phyloP scores from a whole-genome alignment of 2,797 vertebrate genomes.

The Hydrolagus colliei region DNA sequence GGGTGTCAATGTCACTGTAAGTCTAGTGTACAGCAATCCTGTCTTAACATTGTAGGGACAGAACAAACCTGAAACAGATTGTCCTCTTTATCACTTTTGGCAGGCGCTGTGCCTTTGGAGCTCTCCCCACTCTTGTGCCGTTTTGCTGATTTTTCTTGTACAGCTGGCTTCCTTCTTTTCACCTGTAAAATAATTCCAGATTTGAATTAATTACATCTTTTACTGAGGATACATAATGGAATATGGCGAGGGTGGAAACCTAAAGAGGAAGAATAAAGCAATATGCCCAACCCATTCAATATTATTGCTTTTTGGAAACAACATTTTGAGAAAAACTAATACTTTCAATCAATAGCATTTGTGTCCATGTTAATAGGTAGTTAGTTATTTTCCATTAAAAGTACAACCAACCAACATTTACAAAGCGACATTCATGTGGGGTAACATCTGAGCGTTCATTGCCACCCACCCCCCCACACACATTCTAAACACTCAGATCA shows the following conservation, averaged over 20 bases:
- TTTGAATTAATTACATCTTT: not conserved
- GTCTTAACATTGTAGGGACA: not conserved
- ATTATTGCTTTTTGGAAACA: no score
- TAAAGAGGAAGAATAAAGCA: not conserved
- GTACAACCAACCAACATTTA: no score
- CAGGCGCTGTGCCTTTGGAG: conserved; percentile 74
- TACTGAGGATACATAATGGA: not conserved
- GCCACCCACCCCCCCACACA: no score
- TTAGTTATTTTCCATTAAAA: no score
- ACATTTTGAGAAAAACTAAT: no score
- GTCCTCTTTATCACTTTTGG: conserved; percentile 75
- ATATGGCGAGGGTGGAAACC: not conserved
- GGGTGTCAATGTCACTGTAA: no score
- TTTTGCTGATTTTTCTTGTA: conserved; percentile 78
- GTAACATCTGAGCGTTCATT: no score
- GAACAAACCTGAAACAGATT: conserved; percentile 83
- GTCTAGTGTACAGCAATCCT: not conserved
- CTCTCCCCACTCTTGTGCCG: conserved; percentile 86
- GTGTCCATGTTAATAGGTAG: no score
- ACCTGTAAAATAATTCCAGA: conserved; percentile 53
- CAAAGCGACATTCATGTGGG: no score
- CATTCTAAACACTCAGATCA: no score
- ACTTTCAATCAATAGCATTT: no score
- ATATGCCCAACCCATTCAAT: no score
- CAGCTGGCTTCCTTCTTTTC: conserved; percentile 81